These are phyloP conservation scores for Hydrochoerus hydrochaeris DNA, from an alignment of 2,113 vertebrate genomes.

Conservation along the genomic window DNA sequence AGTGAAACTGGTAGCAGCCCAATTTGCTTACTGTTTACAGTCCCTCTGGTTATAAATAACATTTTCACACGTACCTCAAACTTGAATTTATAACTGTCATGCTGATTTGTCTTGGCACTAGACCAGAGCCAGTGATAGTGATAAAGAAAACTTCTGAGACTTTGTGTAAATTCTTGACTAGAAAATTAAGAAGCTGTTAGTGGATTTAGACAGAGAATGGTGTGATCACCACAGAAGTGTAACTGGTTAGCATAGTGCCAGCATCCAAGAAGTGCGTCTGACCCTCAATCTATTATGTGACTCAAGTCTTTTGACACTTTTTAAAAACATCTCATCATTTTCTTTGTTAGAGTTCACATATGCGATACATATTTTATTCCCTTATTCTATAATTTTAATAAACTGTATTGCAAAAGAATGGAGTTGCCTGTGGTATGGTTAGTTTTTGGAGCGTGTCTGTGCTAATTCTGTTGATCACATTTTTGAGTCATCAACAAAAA, in stretches of 20 bases:
- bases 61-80: background rate
- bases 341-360: background rate
- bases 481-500: background rate
- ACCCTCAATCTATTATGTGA: background rate
- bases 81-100: background rate
- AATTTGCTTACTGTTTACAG: background rate
- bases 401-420: background rate
- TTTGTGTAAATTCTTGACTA: background rate
- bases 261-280: background rate
- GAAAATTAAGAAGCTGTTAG: background rate
- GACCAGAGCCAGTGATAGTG: background rate
- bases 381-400: background rate
- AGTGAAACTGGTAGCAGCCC: background rate
- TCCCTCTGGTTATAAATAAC: background rate
- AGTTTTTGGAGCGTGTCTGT: background rate
- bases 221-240: background rate
- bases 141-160: background rate
- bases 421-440: background rate
- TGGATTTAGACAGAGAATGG: background rate
- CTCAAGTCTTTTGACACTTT: background rate
- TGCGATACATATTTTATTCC: background rate
- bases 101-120: conserved; percentile 14
- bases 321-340: background rate
- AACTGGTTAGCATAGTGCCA: background rate
- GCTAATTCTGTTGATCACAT: background rate